Evolutionary conservation across 1,140 invertebrate species (phyloP).

Genomic region (Neuroterus valhalla): DNA sequence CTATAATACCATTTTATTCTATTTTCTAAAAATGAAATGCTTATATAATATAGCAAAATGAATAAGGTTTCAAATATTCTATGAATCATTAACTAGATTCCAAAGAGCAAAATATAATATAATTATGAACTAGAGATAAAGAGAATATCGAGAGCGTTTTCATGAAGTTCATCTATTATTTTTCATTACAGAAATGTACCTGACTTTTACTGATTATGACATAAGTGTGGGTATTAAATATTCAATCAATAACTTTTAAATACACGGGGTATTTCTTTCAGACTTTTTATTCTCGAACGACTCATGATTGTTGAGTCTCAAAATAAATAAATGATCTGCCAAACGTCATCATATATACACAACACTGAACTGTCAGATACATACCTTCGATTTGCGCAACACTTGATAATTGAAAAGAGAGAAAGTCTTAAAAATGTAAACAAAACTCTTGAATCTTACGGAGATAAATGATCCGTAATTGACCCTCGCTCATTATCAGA

Average conservation of each 20-base stretch:
- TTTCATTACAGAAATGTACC: too few species aligned
- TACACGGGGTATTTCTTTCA: neutral
- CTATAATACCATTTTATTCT: too few species aligned
- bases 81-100: too few species aligned
- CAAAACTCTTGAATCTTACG: neutral
- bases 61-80: too few species aligned
- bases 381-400: neutral
- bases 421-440: conserved; percentile 34
- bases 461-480: conserved; percentile 23
- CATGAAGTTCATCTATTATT: too few species aligned
- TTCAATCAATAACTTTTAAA: neutral
- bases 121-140: too few species aligned
- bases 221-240: too few species aligned
- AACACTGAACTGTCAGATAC: neutral
- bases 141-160: too few species aligned
- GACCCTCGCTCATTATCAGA: conserved; percentile 40
- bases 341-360: conserved; percentile 40
- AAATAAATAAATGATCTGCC: conserved; percentile 51
- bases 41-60: too few species aligned
- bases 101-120: too few species aligned
- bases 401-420: neutral
- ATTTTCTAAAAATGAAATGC: too few species aligned
- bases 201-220: too few species aligned
- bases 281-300: neutral
- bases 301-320: neutral